A percentile compares a stretch with the other conserved stretches of the same genome.
These are phyloP conservation scores for Erebia epiphron DNA, from an alignment of 2,888 invertebrate genomes.

Conservation along the genomic window DNA sequence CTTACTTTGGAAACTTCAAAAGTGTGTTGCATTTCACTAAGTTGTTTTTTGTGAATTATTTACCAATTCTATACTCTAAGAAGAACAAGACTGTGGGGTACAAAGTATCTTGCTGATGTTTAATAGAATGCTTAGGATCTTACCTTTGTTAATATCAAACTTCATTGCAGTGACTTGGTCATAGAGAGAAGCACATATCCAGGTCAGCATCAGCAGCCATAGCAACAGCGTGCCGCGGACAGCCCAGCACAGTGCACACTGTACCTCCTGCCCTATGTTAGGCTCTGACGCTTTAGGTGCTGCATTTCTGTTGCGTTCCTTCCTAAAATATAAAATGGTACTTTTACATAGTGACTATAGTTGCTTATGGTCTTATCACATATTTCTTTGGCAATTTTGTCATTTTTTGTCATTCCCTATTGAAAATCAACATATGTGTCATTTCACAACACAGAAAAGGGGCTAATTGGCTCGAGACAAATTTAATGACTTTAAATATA, in stretches of 20 bases:
- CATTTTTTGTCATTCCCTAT: too few relatives aligned
- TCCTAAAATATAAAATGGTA: constrained; percentile 49
- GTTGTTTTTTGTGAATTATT: too few relatives aligned
- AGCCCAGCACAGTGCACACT: constrained; percentile 72
- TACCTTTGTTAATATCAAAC: constrained; percentile 65
- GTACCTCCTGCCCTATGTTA: constrained; percentile 64
- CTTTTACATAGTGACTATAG: too few relatives aligned
- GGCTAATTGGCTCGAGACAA: too few relatives aligned
- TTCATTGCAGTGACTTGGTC: constrained; percentile 71
- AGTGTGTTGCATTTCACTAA: too few relatives aligned
- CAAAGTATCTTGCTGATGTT: neutral
- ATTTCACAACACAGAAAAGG: too few relatives aligned
- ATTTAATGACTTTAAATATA: too few relatives aligned
- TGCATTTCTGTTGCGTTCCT: constrained; percentile 60
- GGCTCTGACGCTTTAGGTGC: constrained; percentile 53
- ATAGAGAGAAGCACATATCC: constrained; percentile 76
- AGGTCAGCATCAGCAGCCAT: constrained; percentile 77
- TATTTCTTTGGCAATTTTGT: too few relatives aligned
- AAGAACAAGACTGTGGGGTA: neutral
- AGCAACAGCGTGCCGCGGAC: constrained; percentile 69
- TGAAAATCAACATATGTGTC: too few relatives aligned
- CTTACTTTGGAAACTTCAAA: too few relatives aligned
- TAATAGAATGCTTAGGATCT: constrained; percentile 30
- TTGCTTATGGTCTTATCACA: too few relatives aligned
- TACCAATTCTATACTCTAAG: too few relatives aligned